Evolutionary conservation across 2,113 vertebrate species (phyloP).

Genomic region (Rhizomys pruinosus): DNA sequence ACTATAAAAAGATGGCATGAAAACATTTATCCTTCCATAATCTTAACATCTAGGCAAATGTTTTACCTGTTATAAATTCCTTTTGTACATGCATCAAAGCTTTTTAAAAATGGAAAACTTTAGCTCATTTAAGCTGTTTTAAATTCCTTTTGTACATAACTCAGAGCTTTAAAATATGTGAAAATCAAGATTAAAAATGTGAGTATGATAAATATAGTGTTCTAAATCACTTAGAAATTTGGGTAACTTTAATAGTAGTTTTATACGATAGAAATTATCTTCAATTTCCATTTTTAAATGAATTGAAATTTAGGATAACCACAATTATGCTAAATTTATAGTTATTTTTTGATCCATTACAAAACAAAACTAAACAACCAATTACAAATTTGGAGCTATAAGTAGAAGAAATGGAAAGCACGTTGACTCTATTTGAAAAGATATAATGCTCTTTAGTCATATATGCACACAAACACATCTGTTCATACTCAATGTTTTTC

Average conservation of each 20-base stretch:
- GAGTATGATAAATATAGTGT: not conserved
- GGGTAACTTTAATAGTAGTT: slow-evolving; percentile 6
- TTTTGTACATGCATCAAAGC: not conserved
- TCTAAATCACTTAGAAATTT: slow-evolving; percentile 8
- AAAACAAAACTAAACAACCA: slow-evolving; percentile 37
- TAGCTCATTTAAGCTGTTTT: not conserved
- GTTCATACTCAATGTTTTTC: not conserved
- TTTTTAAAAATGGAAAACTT: not conserved
- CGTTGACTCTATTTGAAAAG: not conserved
- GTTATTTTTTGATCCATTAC: not conserved
- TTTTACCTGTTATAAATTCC: slow-evolving; percentile 3
- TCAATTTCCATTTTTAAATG: slow-evolving; percentile 50
- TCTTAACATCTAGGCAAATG: slow-evolving; percentile 9
- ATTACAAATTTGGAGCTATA: not conserved
- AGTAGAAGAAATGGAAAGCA: not conserved
- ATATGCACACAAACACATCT: not conserved
- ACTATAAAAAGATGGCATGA: not conserved
- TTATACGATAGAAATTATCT: slow-evolving; percentile 25
- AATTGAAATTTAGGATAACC: slow-evolving; percentile 10
- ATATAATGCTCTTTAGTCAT: not conserved
- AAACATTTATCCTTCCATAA: slow-evolving; percentile 30
- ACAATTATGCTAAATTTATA: not conserved
- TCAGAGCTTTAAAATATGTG: not conserved
- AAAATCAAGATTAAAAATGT: slow-evolving; percentile 38
- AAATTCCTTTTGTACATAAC: slow-evolving; percentile 2